These are phyloP conservation scores for Alviniconcha marisindica DNA, from an alignment of 1,140 invertebrate genomes.

Conservation along the genomic window DNA sequence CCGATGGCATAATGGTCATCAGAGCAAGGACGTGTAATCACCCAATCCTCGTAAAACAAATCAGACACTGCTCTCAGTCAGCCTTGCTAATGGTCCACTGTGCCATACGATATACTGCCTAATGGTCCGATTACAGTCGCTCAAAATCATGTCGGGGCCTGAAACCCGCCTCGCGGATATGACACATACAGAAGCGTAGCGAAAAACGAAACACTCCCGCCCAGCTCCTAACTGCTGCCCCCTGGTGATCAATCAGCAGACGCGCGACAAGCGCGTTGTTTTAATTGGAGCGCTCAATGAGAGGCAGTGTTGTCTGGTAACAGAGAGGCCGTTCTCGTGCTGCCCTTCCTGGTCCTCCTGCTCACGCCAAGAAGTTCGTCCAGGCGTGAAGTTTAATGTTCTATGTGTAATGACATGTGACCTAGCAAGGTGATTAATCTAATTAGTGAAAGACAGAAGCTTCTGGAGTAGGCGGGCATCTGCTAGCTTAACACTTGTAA, in stretches of 20 bases:
- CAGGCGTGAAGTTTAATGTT: slow-evolving; percentile 22
- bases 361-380: neutral
- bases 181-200: neutral
- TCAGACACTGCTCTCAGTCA: neutral
- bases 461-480: too few species aligned
- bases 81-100: neutral
- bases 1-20: too few species aligned
- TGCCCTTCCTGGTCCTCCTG: neutral
- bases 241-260: slow-evolving; percentile 3
- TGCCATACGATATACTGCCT: neutral
- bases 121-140: neutral
- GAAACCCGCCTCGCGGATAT: neutral
- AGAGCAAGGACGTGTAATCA: too few species aligned
- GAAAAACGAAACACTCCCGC: neutral
- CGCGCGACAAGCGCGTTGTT: neutral
- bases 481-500: too few species aligned
- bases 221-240: neutral
- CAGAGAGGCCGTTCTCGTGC: neutral
- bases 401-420: slow-evolving; percentile 34
- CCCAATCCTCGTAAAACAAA: too few species aligned
- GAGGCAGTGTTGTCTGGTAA: neutral
- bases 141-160: neutral
- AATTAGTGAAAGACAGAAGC: neutral
- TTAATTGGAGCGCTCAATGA: slow-evolving; percentile 6
- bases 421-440: slow-evolving; percentile 23